These are phyloP conservation scores for Maniola hyperantus DNA, from an alignment of 2,888 invertebrate species.

Conservation along the genomic window DNA sequence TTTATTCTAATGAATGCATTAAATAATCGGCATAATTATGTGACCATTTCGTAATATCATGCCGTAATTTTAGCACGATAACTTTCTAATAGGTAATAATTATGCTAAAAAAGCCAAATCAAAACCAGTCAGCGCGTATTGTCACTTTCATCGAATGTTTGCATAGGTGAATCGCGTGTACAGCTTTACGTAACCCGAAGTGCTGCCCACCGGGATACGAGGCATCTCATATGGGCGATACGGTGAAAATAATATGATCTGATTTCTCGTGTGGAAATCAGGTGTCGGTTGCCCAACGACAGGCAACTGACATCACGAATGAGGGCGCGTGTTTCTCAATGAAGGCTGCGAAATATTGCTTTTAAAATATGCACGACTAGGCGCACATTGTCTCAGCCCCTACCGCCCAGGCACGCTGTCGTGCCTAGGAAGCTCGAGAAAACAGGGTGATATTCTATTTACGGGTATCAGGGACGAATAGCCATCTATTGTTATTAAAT, in stretches of 20 bases:
- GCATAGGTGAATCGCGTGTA: constrained; percentile 47
- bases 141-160: constrained; percentile 63
- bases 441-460: neutral
- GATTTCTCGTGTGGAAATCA: constrained; percentile 75
- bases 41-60: constrained; percentile 39
- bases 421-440: constrained; percentile 18
- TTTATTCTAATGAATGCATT: constrained; percentile 24
- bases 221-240: constrained; percentile 48
- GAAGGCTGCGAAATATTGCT: constrained; percentile 77
- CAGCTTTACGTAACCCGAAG: constrained; percentile 51
- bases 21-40: constrained; percentile 32
- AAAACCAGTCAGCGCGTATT: constrained; percentile 53
- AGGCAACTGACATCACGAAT: constrained; percentile 74
- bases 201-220: constrained; percentile 44
- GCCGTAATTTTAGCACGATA: constrained; percentile 49
- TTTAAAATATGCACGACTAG: constrained; percentile 78
- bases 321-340: constrained; percentile 79
- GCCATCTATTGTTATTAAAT: neutral
- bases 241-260: constrained; percentile 62
- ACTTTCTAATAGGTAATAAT: constrained; percentile 68
- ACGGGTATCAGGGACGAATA: neutral
- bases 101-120: constrained; percentile 47
- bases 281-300: constrained; percentile 75
- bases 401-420: constrained; percentile 35
- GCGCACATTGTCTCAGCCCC: constrained; percentile 60